Base-by-base conservation (phyloP, 2,888 invertebrate species). In the Cheilosia scutellata region DNA sequence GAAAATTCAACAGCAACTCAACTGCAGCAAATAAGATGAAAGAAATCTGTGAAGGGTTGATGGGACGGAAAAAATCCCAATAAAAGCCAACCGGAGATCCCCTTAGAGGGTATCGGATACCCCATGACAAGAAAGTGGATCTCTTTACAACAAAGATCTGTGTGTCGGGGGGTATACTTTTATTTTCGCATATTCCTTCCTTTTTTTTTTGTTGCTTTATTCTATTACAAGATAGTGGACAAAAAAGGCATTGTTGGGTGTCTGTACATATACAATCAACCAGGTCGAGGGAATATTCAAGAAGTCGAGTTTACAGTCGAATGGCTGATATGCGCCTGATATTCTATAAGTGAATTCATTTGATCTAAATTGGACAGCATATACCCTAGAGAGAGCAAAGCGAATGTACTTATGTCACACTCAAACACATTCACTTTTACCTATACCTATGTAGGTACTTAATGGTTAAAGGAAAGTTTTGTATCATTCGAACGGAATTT, bases 21-120 rank as follows among this genome's bases (percentile, higher is more conserved):
- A 40, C 66, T 65, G 72, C 65, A 65, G 63, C 65, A 79, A 79
- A 66, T 72, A 72, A 72, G 79, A 79, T 72, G 65, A 72, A 79
- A 72, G 65, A 51, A 65, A 66, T 72, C 79, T 58, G 65, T 72
- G 72, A 72, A 72, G 65, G 58, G 72, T 66, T 79, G 79, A 79
- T 79, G 79, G 79, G 57, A 58, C 25, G 72, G 79, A 79, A 79
- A 71, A 72, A 79, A 65, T 78, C 58, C 71, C 65, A 72, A 79
- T 79, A 65, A 79, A 72, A 72, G 66, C 65, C 66, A 79, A 78
- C 44, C 62, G 65, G 42, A 55, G 65, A 71, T 78, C 78, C 79
- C 58, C 51, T 27, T 29, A 13, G 57, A 57, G 63, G 63, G 63
- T 20, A 20, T 20, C 20, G 20, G 4, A 37, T 27, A 37, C n/a